These are phyloP conservation scores for Lethenteron reissneri DNA, from an alignment of 2,113 vertebrate species.

Conservation along the genomic window DNA sequence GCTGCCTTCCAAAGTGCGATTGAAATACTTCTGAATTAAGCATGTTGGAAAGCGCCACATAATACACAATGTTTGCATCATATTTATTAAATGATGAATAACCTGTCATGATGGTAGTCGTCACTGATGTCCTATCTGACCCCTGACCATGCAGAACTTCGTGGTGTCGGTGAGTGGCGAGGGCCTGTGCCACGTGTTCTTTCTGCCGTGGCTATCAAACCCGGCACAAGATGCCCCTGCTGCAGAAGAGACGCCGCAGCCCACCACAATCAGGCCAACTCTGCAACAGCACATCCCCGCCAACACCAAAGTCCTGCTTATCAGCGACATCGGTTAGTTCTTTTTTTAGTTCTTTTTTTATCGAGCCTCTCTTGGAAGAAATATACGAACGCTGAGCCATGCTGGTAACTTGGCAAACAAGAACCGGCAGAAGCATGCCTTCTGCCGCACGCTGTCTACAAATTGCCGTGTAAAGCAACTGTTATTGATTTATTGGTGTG, in stretches of 20 bases:
- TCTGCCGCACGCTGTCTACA: too few species aligned
- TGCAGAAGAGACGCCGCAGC: background rate
- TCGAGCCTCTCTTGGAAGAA: too few species aligned
- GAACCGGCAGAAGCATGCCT: background rate
- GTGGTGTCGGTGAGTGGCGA: constrained; percentile 74
- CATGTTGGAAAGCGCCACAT: too few species aligned
- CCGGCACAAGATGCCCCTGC: background rate
- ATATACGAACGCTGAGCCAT: background rate
- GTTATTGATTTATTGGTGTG: too few species aligned
- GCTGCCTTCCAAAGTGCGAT: too few species aligned
- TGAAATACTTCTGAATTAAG: too few species aligned
- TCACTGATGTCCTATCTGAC: too few species aligned
- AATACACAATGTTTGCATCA: too few species aligned
- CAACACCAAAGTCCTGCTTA: constrained; percentile 88
- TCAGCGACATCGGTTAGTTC: constrained; percentile 66
- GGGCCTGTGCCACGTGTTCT: constrained; percentile 90
- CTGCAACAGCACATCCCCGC: constrained; percentile 88
- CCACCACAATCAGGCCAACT: constrained; percentile 25
- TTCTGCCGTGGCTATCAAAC: constrained; percentile 23
- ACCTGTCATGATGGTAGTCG: too few species aligned
- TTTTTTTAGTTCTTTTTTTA: constrained; percentile 7
- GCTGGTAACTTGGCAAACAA: background rate
- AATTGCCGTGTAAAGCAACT: too few species aligned
- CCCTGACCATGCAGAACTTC: constrained; percentile 34
- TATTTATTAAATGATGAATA: too few species aligned